A percentile compares a stretch with the other conserved stretches of the same genome.
Conservation (phyloP, 23 tunicate genomes). For the Ciona savignyi region DNA sequence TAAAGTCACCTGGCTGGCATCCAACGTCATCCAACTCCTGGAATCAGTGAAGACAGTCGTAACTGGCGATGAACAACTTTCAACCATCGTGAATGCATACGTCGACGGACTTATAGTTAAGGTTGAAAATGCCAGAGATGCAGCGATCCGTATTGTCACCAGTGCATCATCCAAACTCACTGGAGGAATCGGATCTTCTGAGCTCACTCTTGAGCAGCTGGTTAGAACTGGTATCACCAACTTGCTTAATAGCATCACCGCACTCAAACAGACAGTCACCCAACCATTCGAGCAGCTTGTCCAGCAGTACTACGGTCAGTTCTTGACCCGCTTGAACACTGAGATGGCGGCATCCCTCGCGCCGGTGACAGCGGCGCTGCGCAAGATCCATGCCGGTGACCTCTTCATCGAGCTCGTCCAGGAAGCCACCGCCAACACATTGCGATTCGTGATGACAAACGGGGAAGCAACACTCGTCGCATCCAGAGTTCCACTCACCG, state of each 20-base stretch:
- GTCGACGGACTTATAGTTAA: conserved; percentile 16
- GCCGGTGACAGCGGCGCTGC: conserved; percentile 16
- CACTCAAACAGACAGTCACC: conserved; percentile 2
- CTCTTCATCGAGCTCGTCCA: conserved; percentile 58
- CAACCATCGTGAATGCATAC: background rate
- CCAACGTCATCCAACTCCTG: conserved; percentile 24
- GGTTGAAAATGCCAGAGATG: conserved; percentile 9
- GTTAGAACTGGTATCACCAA: conserved; percentile 16
- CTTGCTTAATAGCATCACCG: conserved; percentile 4
- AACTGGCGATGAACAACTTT: conserved; percentile 24
- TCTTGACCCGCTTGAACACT: conserved; percentile 10
- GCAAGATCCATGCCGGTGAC: conserved; percentile 51
- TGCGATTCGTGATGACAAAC: conserved; percentile 36
- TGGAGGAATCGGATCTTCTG: conserved; percentile 5
- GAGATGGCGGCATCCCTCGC: conserved; percentile 9
- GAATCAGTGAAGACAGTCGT: conserved; percentile 29
- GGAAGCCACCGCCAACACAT: conserved; percentile 51
- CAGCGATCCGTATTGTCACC: background rate
- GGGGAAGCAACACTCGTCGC: conserved; percentile 32
- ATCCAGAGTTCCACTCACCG: conserved; percentile 32
- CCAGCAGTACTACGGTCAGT: conserved; percentile 27
- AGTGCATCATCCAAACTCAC: conserved; percentile 3
- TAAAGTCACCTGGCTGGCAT: conserved; percentile 52
- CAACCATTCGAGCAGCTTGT: conserved; percentile 45
- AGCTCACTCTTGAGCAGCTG: conserved; percentile 2